Evolutionary conservation across 2,888 invertebrate genomes (phyloP), one percentile per base, ranked within the genome.

Genomic region (Conus canariensis): DNA sequence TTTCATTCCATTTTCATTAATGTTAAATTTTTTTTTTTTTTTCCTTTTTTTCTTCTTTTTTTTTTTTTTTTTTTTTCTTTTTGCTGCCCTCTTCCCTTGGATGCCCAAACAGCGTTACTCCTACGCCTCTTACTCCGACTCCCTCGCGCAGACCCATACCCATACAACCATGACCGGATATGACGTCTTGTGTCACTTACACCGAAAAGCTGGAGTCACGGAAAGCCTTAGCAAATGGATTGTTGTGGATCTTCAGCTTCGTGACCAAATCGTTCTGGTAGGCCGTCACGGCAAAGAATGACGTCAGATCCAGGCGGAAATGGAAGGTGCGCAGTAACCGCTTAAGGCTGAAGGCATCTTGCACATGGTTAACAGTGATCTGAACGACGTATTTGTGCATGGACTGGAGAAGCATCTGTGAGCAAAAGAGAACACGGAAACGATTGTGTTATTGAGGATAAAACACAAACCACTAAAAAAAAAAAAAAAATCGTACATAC

Each of bases 201-300:
- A 45, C 25, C n/a, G 88, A 7, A 25, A 91, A 60, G n/a, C 67
- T 88, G 30, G 77, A 60, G 58, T 93, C 93, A 9, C 94, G 82
- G 90, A 94, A 94, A 1, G 94, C 94, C 90, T 94, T 94, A 7
- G 94, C 94, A 89, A 94, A 94, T 5, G 94, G 94, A 88, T 94
- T 94, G 91, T 93, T 93, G 91, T 92, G 92, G n/a, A 94, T 94
- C 89, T 94, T 94, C 19, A 94, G 92, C 85, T 93, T 91, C 12
- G 93, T 94, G 16, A 94, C 93, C n/a, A 91, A 88, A 77, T 91
- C 92, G 87, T 94, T 94, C 90, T 94, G 94, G 88, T 94, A 94
- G 8, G 94, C 94, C 10, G 94, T 94, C 12, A 94, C 94, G 0
- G 94, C 94, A 1, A 94, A 91, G 82, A 94, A 94, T 2, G 92